Evolutionary conservation across 2,888 invertebrate genomes (phyloP).

Genomic region (Lamellibrachia satsuma): DNA sequence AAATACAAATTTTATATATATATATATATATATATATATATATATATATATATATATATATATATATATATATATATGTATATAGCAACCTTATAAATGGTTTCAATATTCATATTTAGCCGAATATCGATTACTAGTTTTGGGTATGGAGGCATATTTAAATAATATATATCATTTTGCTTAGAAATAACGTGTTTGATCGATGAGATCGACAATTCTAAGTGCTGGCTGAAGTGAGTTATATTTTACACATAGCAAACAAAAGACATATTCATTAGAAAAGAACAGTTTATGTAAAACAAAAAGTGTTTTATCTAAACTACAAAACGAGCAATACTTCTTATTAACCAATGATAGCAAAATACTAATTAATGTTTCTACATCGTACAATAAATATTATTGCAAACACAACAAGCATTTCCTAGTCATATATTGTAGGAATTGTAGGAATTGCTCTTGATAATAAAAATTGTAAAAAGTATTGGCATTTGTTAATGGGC

Average conservation of each 20-base stretch:
- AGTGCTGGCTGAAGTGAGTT: background rate
- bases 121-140: background rate
- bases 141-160: background rate
- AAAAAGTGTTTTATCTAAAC: background rate
- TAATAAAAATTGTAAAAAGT: too few relatives aligned
- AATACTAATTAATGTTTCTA: too few relatives aligned
- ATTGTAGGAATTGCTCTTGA: too few relatives aligned
- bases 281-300: background rate
- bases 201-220: background rate
- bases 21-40: background rate
- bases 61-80: too few relatives aligned
- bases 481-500: too few relatives aligned
- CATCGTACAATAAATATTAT: too few relatives aligned
- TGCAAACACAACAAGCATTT: too few relatives aligned
- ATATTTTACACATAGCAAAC: background rate
- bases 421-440: too few relatives aligned
- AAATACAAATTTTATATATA: background rate
- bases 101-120: background rate
- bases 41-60: background rate
- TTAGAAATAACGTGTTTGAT: background rate
- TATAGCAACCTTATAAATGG: background rate
- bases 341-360: too few relatives aligned
- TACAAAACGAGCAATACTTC: too few relatives aligned
- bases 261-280: background rate
- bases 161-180: background rate